Evolutionary conservation across 2,888 invertebrate species (phyloP), one percentile per base, ranked within the genome.

Genomic region (Auanema freiburgensis): DNA sequence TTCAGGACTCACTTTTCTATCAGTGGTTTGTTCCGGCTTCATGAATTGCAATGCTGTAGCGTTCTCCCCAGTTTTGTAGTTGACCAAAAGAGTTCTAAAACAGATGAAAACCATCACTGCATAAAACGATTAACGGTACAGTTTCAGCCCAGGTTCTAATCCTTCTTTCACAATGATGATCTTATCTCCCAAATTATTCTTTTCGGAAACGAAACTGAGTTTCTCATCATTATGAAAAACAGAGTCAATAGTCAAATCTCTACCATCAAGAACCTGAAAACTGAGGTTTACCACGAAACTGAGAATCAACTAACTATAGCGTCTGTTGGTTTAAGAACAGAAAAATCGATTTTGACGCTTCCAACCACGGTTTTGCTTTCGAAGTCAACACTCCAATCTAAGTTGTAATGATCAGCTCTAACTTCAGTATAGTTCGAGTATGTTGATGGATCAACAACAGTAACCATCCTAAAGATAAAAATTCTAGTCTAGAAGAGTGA

Each of bases 21-120:
- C 93, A 10, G 91, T 88, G 0, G 94, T 95, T 86, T 93, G 93
- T 69, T 89, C 88, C 0, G 91, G 89, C 18, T 88, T 88, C 65
- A 95, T 85, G 93, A 94, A 95, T 85, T 93, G 92, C 55, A 95
- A 85, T 0, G 91, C 94, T 56, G 90, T 90, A 0, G 92, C 91
- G n/a, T 88, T 85, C 1, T 90, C 89, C 14, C 89, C 88, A 0
- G 92, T 92, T 79, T 88, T 88, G 85, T 93, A 94, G 59, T 88
- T 86, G 76, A 94, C 80, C 21, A 71, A 42, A 12, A 84, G 60
- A 10, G 33, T 23, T n/a, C 69, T 67, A 56, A 50, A 33, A 33
- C 8, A 33, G 4, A 33, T 8, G 8, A 33, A 33, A 33, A 12
- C 8, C 54, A 41, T 3, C 25, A 24, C 24, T 21, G 21, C 8